phyloP scores from a whole-genome alignment of 2,113 vertebrate species.

The Corythoichthys haematopterus region DNA sequence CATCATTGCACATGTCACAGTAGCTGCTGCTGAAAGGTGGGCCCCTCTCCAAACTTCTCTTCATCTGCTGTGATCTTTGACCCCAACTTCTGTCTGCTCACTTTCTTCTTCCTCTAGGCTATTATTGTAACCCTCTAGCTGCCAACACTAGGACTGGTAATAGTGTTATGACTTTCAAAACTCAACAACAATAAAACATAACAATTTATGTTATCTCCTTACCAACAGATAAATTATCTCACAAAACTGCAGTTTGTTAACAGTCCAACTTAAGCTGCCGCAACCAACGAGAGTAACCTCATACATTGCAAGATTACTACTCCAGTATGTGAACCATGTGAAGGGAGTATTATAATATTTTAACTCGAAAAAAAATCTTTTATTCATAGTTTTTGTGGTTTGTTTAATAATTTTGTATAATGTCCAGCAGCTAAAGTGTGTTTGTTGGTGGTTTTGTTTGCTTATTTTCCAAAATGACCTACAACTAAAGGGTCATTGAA shows the following conservation, averaged over 20 bases:
- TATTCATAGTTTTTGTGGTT: background rate
- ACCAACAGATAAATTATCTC: background rate
- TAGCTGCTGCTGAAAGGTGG: conserved; percentile 47
- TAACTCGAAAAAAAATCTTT: background rate
- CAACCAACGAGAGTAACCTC: background rate
- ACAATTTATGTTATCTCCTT: background rate
- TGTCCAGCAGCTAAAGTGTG: background rate
- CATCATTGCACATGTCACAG: conserved; percentile 36
- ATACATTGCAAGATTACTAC: background rate
- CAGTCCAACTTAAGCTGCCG: background rate
- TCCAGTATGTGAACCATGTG: background rate
- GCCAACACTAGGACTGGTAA: too few species aligned
- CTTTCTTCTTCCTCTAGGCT: background rate
- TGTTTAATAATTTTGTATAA: background rate
- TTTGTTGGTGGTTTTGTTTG: background rate
- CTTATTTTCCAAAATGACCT: background rate
- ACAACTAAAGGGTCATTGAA: background rate
- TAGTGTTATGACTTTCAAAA: too few species aligned
- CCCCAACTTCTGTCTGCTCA: conserved; percentile 27
- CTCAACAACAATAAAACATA: too few species aligned
- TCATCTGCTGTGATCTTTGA: conserved; percentile 53
- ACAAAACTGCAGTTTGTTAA: background rate
- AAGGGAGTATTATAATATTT: background rate
- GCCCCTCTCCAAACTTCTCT: conserved; percentile 56
- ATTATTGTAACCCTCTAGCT: background rate